Evolutionary conservation across 1,140 invertebrate genomes (phyloP).

Genomic region (Drosophila sturtevanti): DNA sequence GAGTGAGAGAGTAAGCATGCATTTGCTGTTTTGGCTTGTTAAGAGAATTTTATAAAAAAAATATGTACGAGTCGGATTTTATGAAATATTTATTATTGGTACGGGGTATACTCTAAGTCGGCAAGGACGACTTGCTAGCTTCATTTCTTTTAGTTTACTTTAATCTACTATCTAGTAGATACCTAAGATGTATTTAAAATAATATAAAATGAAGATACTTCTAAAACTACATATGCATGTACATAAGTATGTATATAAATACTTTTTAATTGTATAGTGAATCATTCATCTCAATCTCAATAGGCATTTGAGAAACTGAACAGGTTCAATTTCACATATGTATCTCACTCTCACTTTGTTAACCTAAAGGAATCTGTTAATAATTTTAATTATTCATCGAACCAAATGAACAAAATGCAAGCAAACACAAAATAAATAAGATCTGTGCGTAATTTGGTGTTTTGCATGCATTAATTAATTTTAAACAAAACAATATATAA

Average conservation of each 20-base stretch:
- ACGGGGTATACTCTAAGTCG: too few species aligned
- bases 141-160: too few species aligned
- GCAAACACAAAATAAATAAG: not conserved
- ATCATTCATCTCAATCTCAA: not conserved
- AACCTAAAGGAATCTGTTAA: constrained; percentile 2
- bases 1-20: too few species aligned
- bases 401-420: constrained; percentile 27
- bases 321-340: not conserved
- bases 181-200: too few species aligned
- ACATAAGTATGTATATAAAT: not conserved
- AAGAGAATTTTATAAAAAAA: too few species aligned
- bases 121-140: too few species aligned
- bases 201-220: too few species aligned
- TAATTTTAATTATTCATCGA: constrained; percentile 42
- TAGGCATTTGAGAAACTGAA: not conserved
- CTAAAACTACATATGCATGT: too few species aligned
- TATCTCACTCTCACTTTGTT: not conserved
- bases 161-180: too few species aligned
- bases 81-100: too few species aligned
- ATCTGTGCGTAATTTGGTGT: constrained; percentile 72
- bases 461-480: constrained; percentile 69
- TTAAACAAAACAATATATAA: constrained; percentile 18
- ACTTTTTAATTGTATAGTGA: not conserved
- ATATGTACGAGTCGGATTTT: too few species aligned
- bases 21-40: too few species aligned